Percentiles rank a stretch among this genome's conserved stretches.
These are phyloP conservation scores for Lutjanus argentimaculatus DNA, from an alignment of 2,797 vertebrate species.

Conservation along the genomic window DNA sequence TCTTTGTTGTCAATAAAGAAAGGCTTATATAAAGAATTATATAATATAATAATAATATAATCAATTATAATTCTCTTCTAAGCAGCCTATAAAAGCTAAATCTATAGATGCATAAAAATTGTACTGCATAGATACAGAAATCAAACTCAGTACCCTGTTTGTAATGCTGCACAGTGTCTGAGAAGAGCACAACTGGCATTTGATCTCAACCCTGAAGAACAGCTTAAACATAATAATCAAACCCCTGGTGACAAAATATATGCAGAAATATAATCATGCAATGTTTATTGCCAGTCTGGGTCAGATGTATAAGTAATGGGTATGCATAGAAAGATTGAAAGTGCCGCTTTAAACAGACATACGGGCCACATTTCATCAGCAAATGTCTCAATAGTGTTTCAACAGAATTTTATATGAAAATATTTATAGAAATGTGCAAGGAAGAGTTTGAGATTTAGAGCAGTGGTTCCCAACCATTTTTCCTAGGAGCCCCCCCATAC, in stretches of 20 bases:
- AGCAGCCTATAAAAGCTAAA: not conserved
- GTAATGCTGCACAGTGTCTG: not conserved
- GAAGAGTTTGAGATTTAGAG: not conserved
- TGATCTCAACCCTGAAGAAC: constrained; percentile 1
- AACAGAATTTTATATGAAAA: too few relatives aligned
- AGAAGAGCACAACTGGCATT: not conserved
- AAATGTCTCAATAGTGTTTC: too few relatives aligned
- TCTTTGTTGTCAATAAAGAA: not conserved
- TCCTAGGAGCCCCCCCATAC: too few relatives aligned
- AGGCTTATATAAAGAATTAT: not conserved
- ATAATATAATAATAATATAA: too few relatives aligned
- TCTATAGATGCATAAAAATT: not conserved
- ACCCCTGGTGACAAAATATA: not conserved
- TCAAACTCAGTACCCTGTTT: not conserved
- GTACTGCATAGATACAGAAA: not conserved
- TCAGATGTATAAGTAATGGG: not conserved
- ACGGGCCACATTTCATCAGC: not conserved
- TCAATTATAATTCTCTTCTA: not conserved
- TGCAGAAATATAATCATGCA: not conserved
- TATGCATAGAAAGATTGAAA: not conserved
- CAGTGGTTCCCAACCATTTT: not conserved
- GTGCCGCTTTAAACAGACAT: not conserved
- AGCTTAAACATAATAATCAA: not conserved
- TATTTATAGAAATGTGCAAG: not conserved
- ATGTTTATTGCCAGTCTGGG: not conserved